A percentile compares a stretch with the other conserved stretches of the same genome.
These are phyloP conservation scores for Synanthedon andrenaeformis DNA, from an alignment of 2,888 invertebrate genomes.

Conservation along the genomic window DNA sequence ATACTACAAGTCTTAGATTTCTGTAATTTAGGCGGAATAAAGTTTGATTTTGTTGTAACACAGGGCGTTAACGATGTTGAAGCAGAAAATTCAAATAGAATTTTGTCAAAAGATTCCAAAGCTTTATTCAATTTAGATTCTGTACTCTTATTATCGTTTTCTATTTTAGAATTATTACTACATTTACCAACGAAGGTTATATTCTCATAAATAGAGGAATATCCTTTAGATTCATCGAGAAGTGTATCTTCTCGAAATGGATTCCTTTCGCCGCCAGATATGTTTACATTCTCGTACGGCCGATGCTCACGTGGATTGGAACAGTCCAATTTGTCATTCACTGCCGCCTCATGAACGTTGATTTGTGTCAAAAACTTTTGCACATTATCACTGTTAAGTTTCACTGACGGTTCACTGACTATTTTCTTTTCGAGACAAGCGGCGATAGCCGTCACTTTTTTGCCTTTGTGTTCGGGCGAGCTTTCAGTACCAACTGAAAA, in stretches of 20 bases:
- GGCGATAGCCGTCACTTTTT: conserved; percentile 62
- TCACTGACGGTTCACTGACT: conserved; percentile 39
- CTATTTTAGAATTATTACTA: conserved; percentile 13
- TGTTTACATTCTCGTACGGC: conserved; percentile 64
- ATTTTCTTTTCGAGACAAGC: conserved; percentile 59
- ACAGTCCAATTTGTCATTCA: conserved; percentile 29
- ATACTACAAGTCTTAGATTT: conserved; percentile 80
- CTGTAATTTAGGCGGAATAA: conserved; percentile 70
- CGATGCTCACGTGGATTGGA: conserved; percentile 29
- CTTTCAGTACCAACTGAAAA: conserved; percentile 57
- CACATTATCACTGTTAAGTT: conserved; percentile 47
- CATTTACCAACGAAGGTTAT: conserved; percentile 47
- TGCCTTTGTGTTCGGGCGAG: conserved; percentile 47
- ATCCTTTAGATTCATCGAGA: conserved; percentile 55
- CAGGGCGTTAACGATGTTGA: conserved; percentile 33
- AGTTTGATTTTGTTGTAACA: conserved; percentile 28
- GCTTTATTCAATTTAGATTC: conserved; percentile 57
- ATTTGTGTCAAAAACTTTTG: conserved; percentile 41
- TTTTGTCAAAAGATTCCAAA: conserved; percentile 63
- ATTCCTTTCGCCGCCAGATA: conserved; percentile 27
- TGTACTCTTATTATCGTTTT: conserved; percentile 15
- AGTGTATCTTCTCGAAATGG: conserved; percentile 26
- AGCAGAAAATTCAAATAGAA: conserved; percentile 51
- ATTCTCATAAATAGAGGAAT: conserved; percentile 62
- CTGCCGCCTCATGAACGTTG: conserved; percentile 37